A percentile compares a stretch with the other conserved stretches of the same genome.
These are phyloP conservation scores for Parambassis ranga DNA, from an alignment of 2,797 vertebrate genomes.

Conservation along the genomic window DNA sequence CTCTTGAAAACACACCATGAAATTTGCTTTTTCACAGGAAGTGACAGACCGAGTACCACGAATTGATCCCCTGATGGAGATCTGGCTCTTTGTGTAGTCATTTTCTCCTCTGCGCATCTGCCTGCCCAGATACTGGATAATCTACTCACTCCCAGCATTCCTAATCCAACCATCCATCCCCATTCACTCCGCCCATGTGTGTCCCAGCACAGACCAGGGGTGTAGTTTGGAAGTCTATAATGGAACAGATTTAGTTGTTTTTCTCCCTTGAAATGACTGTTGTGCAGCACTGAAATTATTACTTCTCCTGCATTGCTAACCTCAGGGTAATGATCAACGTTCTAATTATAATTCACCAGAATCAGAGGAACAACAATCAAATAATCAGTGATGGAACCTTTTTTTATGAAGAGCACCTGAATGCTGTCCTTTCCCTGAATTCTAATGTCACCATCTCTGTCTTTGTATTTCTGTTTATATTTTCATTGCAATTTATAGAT, in stretches of 20 bases:
- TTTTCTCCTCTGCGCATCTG: slow-evolving; percentile 78
- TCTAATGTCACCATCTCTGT: slow-evolving; percentile 18
- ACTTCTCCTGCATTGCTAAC: slow-evolving; percentile 67
- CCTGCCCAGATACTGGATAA: slow-evolving; percentile 82
- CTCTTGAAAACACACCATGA: slow-evolving; percentile 79
- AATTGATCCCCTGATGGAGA: slow-evolving; percentile 81
- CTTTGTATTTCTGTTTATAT: background rate
- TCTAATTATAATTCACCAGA: slow-evolving; percentile 71
- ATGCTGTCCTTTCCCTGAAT: slow-evolving; percentile 25
- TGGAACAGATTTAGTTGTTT: slow-evolving; percentile 70
- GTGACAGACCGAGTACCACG: slow-evolving; percentile 71
- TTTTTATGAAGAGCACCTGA: slow-evolving; percentile 45
- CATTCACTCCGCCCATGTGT: slow-evolving; percentile 68
- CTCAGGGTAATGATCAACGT: slow-evolving; percentile 73
- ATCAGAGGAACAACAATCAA: slow-evolving; percentile 61
- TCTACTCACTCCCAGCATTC: slow-evolving; percentile 75
- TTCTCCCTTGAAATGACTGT: slow-evolving; percentile 66
- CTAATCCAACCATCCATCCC: slow-evolving; percentile 79
- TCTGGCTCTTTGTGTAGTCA: slow-evolving; percentile 79
- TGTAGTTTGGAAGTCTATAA: slow-evolving; percentile 69
- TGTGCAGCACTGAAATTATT: slow-evolving; percentile 62
- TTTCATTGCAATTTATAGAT: slow-evolving; percentile 11
- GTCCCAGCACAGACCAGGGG: slow-evolving; percentile 69
- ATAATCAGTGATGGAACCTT: slow-evolving; percentile 52
- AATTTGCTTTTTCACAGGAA: slow-evolving; percentile 80